Conservation (phyloP, 2,888 invertebrate species). For the Allophyes oxyacanthae region DNA sequence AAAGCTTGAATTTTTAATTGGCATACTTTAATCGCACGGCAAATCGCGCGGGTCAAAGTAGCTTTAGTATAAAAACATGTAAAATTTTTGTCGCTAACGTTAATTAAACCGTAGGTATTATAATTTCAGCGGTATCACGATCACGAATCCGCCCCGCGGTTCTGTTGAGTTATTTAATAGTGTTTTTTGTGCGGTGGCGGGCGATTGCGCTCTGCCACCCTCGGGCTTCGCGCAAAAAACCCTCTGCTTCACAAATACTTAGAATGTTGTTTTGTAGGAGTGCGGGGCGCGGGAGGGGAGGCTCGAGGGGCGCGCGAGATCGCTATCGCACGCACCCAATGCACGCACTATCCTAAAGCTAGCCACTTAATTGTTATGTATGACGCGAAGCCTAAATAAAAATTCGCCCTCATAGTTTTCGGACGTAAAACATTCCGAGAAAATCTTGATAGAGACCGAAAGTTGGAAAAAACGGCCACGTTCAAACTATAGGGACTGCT, state of each 20-base stretch:
- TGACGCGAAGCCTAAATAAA: constrained; percentile 73
- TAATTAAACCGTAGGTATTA: constrained; percentile 83
- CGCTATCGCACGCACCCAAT: constrained; percentile 89
- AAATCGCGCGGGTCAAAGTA: constrained; percentile 63
- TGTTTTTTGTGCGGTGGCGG: constrained; percentile 86
- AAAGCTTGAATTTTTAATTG: constrained; percentile 56
- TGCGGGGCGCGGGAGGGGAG: constrained; percentile 67
- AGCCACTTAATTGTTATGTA: constrained; percentile 87
- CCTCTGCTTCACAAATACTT: constrained; percentile 85
- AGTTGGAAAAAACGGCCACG: constrained; percentile 37
- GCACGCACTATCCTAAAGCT: constrained; percentile 88
- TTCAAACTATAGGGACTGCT: too few species aligned
- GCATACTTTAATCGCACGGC: constrained; percentile 62
- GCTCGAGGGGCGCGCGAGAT: constrained; percentile 79
- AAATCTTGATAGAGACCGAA: constrained; percentile 53
- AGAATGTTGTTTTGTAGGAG: constrained; percentile 85
- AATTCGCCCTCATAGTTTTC: constrained; percentile 54
- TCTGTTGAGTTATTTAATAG: constrained; percentile 88
- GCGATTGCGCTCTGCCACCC: constrained; percentile 88
- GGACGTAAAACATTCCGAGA: constrained; percentile 49
- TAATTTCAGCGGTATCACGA: constrained; percentile 82
- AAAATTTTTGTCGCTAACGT: constrained; percentile 77
- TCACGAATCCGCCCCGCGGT: constrained; percentile 85
- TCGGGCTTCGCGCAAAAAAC: constrained; percentile 88
- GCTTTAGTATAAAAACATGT: constrained; percentile 68